Evolutionary conservation across 2,113 vertebrate genomes (phyloP), one percentile per base, ranked within the genome.

Genomic region (Poicephalus meyeri): DNA sequence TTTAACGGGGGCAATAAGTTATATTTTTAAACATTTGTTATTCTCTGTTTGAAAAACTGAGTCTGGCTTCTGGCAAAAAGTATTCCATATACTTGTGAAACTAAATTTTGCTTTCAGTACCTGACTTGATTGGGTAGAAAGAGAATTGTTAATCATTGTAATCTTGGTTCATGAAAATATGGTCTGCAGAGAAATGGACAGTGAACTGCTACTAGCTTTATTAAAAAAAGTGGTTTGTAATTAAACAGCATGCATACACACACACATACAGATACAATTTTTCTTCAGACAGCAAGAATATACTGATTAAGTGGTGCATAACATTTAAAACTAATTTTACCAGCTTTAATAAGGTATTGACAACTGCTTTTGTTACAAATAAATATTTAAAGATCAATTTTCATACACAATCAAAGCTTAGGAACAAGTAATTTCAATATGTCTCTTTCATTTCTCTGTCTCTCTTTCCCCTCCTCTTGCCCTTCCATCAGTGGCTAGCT

Each of bases 281-380:
- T 96, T 63, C 39, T 58, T 95, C 80, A 72, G 25, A 86, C 23
- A 47, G 31, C 19, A 93, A 61, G 39, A 91, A 77, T 66, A 63
- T 65, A 37, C 33, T 91, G n/a, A 31, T 25, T 74, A 79, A 87
- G 39, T 42, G 18, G 26, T 56, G 3, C 3, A 4, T 39, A 88
- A 80, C 5, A 94, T 91, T 88, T 71, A 61, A 84, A 97, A 96
- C 94, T 93, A 96, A 96, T 95, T 96, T 96, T 91, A 33, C 73
- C 64, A 88, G 41, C 11, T 85, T 96, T 93, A 95, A 83, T 96
- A 97, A 93, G 65, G 31, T 88, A 93, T 88, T 88, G 44, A 41
- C 71, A 81, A 65, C 39, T 50, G 61, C 35, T 86, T 84, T 77
- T 70, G 68, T 92, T 88, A 69, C 55, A 88, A 95, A 97, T 91